phyloP scores from a whole-genome alignment of 2,888 invertebrate species.

The Himalopsyche anomala region DNA sequence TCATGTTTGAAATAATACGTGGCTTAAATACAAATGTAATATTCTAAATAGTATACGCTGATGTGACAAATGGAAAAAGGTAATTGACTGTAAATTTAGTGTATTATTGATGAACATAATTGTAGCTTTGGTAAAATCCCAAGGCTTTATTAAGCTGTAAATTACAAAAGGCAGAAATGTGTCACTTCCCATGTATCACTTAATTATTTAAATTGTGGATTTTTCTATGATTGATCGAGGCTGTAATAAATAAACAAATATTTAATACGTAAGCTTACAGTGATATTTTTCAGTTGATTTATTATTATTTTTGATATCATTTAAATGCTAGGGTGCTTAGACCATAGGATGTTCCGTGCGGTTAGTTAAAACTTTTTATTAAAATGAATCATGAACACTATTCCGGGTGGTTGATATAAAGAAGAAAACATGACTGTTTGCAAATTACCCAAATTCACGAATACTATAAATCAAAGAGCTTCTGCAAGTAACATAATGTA shows the following conservation, averaged over 20 bases:
- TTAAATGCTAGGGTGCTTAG: background rate
- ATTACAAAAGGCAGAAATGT: background rate
- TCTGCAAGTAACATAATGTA: background rate
- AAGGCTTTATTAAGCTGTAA: conserved; percentile 15
- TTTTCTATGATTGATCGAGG: background rate
- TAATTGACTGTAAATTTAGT: background rate
- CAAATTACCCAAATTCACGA: conserved; percentile 4
- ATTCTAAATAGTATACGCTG: too few species aligned
- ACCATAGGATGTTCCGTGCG: background rate
- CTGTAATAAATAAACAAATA: background rate
- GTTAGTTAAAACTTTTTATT: background rate
- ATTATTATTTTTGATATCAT: too few species aligned
- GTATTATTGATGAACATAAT: conserved; percentile 16
- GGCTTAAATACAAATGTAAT: too few species aligned
- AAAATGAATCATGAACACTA: background rate
- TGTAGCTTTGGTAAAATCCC: background rate
- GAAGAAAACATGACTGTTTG: background rate
- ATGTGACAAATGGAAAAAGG: too few species aligned
- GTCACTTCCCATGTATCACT: background rate
- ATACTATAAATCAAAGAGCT: background rate
- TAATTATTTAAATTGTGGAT: background rate
- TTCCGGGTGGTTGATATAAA: background rate
- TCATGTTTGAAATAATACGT: too few species aligned
- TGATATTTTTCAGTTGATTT: too few species aligned
- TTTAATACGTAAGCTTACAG: too few species aligned